Percentiles rank a stretch among this genome's conserved stretches.
These are phyloP conservation scores for Drosophila buzzatii DNA, from an alignment of 2,888 invertebrate genomes.

Conservation along the genomic window DNA sequence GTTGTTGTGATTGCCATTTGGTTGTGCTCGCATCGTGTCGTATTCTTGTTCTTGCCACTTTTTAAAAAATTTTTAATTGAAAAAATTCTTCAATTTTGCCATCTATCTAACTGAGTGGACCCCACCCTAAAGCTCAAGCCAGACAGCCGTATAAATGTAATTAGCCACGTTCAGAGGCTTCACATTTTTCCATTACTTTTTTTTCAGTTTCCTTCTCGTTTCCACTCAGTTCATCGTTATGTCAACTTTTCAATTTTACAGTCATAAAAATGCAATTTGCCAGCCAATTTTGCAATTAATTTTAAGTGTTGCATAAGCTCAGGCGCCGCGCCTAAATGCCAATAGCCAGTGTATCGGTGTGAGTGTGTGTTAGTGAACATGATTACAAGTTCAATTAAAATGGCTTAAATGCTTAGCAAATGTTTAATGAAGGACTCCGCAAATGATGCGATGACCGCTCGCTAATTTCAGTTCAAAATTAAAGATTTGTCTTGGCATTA, in stretches of 20 bases:
- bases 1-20: constrained; percentile 72
- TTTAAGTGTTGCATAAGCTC: constrained; percentile 70
- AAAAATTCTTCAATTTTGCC: constrained; percentile 80
- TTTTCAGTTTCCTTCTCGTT: background rate
- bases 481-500: constrained; percentile 63
- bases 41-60: constrained; percentile 30
- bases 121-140: constrained; percentile 4
- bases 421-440: constrained; percentile 43
- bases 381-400: constrained; percentile 67
- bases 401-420: constrained; percentile 24
- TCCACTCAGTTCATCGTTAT: constrained; percentile 29
- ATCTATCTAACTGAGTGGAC: constrained; percentile 60
- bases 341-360: constrained; percentile 11
- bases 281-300: constrained; percentile 73
- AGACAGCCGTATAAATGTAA: constrained; percentile 75
- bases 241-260: constrained; percentile 77
- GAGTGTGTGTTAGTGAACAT: constrained; percentile 1
- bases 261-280: constrained; percentile 77
- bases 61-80: constrained; percentile 74
- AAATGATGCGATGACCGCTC: constrained; percentile 29
- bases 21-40: constrained; percentile 25
- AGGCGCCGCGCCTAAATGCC: constrained; percentile 54
- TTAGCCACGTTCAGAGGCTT: constrained; percentile 54
- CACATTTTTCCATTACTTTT: background rate
- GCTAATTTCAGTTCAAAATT: constrained; percentile 59